Percentiles rank a stretch among this genome's conserved stretches.
Evolutionary conservation across 2,113 vertebrate species (phyloP).

Genomic region (Pavo muticus): DNA sequence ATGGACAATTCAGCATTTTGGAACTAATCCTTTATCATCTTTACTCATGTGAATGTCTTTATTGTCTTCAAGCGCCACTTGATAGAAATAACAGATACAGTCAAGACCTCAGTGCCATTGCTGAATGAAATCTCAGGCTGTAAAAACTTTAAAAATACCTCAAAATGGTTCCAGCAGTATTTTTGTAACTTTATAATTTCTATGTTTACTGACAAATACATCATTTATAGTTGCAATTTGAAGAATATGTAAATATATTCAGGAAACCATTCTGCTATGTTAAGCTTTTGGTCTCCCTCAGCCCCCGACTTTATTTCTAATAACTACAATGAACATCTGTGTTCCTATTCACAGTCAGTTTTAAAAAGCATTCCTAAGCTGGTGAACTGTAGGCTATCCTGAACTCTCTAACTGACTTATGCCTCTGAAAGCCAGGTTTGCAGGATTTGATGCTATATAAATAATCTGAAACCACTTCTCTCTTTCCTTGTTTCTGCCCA

Average conservation of each 20-base stretch:
- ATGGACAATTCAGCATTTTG: conserved; percentile 21
- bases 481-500: neutral
- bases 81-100: conserved; percentile 16
- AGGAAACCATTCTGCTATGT: neutral
- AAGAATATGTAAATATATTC: neutral
- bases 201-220: neutral
- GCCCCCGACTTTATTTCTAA: neutral
- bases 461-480: neutral
- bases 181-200: neutral
- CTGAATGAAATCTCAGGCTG: neutral
- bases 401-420: neutral
- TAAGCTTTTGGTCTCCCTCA: neutral
- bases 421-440: neutral
- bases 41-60: neutral
- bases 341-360: neutral
- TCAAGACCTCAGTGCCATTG: neutral
- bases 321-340: conserved; percentile 21
- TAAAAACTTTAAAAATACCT: neutral
- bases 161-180: neutral
- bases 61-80: neutral
- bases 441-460: neutral
- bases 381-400: neutral
- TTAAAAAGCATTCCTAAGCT: conserved; percentile 8
- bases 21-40: conserved; percentile 38
- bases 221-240: neutral